Evolutionary conservation across 1,140 invertebrate species (phyloP), one percentile per base, ranked within the genome.

Genomic region (Drosophila eugracilis): DNA sequence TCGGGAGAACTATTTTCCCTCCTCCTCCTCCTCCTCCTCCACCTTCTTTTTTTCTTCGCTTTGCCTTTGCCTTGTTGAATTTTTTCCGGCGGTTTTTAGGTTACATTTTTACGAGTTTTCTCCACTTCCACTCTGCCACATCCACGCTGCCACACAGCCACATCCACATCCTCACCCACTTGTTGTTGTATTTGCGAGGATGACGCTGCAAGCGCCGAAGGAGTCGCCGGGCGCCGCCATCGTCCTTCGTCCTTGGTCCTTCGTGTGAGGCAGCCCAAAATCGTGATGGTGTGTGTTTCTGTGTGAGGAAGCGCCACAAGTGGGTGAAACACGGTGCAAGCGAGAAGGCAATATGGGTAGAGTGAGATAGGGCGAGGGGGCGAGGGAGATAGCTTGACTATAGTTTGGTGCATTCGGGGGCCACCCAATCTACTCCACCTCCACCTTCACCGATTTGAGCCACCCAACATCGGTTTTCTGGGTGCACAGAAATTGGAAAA

Each of bases 31-130:
- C 30, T 7, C 24, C 28, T 10, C 7, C 28, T 5, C 15, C 12
- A 10, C n/a, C 12, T 5, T 7, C 54, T 53, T 39, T 49, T 45
- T 60, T 53, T 32, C 36, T 72, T 15, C 54, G 54, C 28, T 26
- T 60, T 48, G 73, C 59, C 53, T 81, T 73, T 80, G 30, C 50
- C 28, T 77, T 78, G 75, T 41, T 58, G 76, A 73, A 89, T 90
- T 90, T 90, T 90, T 90, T 90, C 88, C 75, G 83, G 80, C 73
- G 81, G 89, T 91, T 91, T 91, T 91, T 91, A 91, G 89, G 89
- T 91, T 91, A 91, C 78, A 91, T 89, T 84, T 86, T 89, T 90
- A 90, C 84, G 75, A 85, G 71, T 86, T 73, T 73, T 73, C 67
- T 75, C 70, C 76, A 71, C 81, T 81, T 80, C 75, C 81, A 80